phyloP scores from a whole-genome alignment of 35 echinoderm and acorn worm genomes.

The Acanthaster planci region DNA sequence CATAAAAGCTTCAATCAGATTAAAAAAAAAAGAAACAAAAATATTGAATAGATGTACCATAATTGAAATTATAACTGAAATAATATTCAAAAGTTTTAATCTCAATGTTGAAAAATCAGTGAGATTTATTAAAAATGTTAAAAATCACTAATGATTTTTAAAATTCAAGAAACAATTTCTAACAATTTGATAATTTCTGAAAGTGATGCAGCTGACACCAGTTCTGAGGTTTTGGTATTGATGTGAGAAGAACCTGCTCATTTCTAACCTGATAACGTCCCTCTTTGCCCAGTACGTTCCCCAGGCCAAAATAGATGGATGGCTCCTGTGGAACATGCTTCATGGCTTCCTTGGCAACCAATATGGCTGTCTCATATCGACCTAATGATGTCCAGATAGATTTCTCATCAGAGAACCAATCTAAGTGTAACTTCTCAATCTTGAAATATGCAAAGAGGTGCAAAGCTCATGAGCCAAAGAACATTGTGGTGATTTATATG shows the following conservation, averaged over 20 bases:
- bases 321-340: slow-evolving; percentile 74
- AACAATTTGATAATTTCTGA: neutral
- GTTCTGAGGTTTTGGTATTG: no score
- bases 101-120: no score
- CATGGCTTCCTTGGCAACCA: slow-evolving; percentile 73
- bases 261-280: slow-evolving; percentile 54
- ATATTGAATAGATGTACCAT: neutral
- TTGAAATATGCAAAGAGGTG: no score
- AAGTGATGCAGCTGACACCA: no score
- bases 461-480: no score
- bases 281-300: slow-evolving; percentile 88
- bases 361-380: slow-evolving; percentile 68
- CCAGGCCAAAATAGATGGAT: slow-evolving; percentile 73
- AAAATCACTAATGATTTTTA: neutral
- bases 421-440: no score
- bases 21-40: neutral
- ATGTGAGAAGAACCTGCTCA: no score
- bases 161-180: neutral
- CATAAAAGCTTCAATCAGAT: neutral
- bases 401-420: no score
- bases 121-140: no score
- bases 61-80: neutral
- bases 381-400: slow-evolving; percentile 35
- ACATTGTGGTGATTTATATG: no score
- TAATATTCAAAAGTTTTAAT: neutral